Evolutionary conservation across 2,113 vertebrate genomes (phyloP).

Genomic region (Myotis yumanensis): DNA sequence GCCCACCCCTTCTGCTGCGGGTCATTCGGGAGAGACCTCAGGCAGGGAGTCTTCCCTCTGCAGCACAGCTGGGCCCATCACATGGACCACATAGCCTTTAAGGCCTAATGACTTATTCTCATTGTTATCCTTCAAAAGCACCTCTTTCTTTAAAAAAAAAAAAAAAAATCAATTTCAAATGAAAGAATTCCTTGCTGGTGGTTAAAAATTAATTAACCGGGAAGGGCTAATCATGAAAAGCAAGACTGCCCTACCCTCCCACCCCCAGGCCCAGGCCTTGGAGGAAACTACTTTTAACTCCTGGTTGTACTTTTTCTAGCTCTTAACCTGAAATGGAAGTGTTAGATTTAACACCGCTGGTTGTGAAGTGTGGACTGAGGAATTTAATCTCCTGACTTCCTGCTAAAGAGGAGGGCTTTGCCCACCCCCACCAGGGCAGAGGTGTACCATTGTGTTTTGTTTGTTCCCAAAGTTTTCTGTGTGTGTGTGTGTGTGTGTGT

Average conservation of each 20-base stretch:
- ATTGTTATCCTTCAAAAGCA: background rate
- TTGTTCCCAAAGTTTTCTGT: background rate
- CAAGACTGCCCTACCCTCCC: background rate
- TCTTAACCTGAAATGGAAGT: background rate
- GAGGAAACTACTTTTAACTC: background rate
- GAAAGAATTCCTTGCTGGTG: background rate
- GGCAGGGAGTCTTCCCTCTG: background rate
- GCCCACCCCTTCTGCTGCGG: rapidly evolving
- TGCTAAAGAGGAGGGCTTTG: background rate
- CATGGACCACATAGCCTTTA: background rate
- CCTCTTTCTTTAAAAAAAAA: background rate
- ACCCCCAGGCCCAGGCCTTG: background rate
- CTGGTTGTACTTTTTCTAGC: background rate
- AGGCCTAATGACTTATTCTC: background rate
- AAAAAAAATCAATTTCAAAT: background rate
- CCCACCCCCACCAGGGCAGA: background rate
- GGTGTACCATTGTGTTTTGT: background rate
- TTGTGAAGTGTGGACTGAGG: background rate
- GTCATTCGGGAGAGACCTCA: background rate
- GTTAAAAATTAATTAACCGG: constrained; percentile 44
- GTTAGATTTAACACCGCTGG: background rate
- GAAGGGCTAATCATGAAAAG: background rate
- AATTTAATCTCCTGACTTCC: background rate
- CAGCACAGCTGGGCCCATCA: background rate
- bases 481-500: no score